Evolutionary conservation across 2,113 vertebrate species (phyloP), one percentile per base, ranked within the genome.

Genomic region (Pterocles orientalis): DNA sequence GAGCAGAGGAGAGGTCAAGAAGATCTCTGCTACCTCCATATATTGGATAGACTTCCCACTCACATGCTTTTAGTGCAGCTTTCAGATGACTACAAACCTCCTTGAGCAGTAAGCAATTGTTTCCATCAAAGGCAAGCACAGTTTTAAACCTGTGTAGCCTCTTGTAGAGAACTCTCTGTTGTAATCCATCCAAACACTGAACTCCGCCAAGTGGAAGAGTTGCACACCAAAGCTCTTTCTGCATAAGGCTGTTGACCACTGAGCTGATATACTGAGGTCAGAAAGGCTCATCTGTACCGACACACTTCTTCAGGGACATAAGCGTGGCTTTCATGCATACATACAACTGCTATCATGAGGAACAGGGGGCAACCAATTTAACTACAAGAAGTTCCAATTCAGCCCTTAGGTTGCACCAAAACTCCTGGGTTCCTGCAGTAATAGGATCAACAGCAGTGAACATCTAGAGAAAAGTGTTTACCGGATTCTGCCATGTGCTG

Each of bases 211-310:
- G 65, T 18, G 51, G 69, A 95, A 92, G 39, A 82, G 29, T 16
- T 92, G 86, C 81, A 92, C 51, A 95, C n/a, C 7, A 5, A 91
- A 86, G 77, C 80, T 58, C 39, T 88, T 90, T 78, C 86, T 58
- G 43, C 29, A 31, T 19, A 53, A 66, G 19, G 64, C 34, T 72
- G 13, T 45, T 92, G 86, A 88, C n/a, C 54, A 64, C 21, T 75
- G 69, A 84, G n/a, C 28, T 71, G 80, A 88, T 83, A 66, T 25
- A 87, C 9, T 58, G 70, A 93, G 68, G 54, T 78, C 79, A 90
- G 39, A 79, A 41, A 41, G 54, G 57, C 29, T 72, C 65, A 60
- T 65, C 70, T 64, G 28, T 70, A 79, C 58, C 0, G 0, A 62
- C 50, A 82, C 23, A 60, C 12, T 77, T 69, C 68, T 83, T 58